Evolutionary conservation across 2,888 invertebrate species (phyloP).

Genomic region (Epirrita christyi): DNA sequence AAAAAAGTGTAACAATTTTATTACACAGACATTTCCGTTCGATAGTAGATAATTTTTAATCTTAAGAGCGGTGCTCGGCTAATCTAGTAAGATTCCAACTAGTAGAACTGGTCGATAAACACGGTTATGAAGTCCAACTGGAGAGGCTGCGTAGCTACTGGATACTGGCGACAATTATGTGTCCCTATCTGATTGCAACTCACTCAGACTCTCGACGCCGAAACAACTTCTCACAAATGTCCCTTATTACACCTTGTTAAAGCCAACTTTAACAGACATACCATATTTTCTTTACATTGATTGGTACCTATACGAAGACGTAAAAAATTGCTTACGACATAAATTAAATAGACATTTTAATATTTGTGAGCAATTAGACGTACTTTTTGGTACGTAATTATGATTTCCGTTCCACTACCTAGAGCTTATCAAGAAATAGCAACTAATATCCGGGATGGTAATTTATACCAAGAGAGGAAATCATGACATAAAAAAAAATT

Average conservation of each 20-base stretch:
- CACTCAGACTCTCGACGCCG: constrained; percentile 37
- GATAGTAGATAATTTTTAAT: constrained; percentile 66
- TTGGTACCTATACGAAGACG: neutral
- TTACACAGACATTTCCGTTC: constrained; percentile 71
- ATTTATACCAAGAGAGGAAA: neutral
- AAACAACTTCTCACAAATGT: constrained; percentile 40
- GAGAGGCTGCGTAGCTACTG: constrained; percentile 43
- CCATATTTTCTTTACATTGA: neutral
- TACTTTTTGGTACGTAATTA: constrained; percentile 10
- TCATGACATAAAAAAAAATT: too few relatives aligned
- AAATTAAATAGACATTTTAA: constrained; percentile 6
- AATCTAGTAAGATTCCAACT: constrained; percentile 70
- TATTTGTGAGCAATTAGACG: constrained; percentile 13
- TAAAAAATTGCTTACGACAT: neutral
- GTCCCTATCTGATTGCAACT: constrained; percentile 51
- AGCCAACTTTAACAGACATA: constrained; percentile 15
- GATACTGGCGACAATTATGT: constrained; percentile 53
- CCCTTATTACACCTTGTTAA: constrained; percentile 41
- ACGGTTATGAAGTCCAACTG: constrained; percentile 57
- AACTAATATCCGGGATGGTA: constrained; percentile 20
- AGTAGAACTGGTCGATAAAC: constrained; percentile 61
- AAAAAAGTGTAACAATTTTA: constrained; percentile 69
- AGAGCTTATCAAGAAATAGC: constrained; percentile 12
- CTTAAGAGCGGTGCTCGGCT: constrained; percentile 55
- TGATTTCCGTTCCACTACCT: constrained; percentile 19